phyloP scores from a whole-genome alignment of 2,113 vertebrate species.

The Nothocercus julius region DNA sequence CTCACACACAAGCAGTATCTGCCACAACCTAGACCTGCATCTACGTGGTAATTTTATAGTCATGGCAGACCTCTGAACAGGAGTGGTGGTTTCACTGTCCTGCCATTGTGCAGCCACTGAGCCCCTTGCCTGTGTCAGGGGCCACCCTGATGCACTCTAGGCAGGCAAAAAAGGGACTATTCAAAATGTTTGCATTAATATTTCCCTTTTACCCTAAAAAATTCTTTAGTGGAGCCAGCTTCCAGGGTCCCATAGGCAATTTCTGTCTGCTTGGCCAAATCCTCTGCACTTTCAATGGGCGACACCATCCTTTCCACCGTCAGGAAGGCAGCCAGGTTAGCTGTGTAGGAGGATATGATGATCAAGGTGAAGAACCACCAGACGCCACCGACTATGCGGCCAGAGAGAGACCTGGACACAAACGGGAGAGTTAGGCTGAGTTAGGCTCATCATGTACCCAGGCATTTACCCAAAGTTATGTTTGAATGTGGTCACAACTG shows the following conservation, averaged over 20 bases:
- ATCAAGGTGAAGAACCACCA: slow-evolving; percentile 99
- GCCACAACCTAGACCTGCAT: not conserved
- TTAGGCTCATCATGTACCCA: not conserved
- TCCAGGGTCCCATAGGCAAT: slow-evolving; percentile 97
- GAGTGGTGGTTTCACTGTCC: not conserved
- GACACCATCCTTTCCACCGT: slow-evolving; percentile 99
- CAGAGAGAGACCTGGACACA: slow-evolving; percentile 90
- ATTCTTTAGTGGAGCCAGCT: slow-evolving; percentile 97
- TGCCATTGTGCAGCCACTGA: not conserved
- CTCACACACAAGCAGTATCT: not conserved
- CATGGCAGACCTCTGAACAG: not conserved
- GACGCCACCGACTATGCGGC: slow-evolving; percentile 96
- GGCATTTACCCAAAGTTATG: not conserved
- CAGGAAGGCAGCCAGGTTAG: slow-evolving; percentile 98
- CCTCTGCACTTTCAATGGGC: slow-evolving; percentile 97
- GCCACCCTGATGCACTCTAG: not conserved
- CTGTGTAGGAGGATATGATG: slow-evolving; percentile 99
- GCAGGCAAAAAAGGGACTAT: not conserved
- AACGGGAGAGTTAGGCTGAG: slow-evolving; percentile 7
- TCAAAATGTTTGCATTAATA: not conserved
- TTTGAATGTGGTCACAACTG: not conserved
- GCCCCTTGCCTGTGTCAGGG: not conserved
- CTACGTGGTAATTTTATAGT: not conserved
- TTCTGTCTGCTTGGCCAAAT: slow-evolving; percentile 98
- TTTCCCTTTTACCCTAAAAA: slow-evolving; percentile 89